These are phyloP conservation scores for Apogon hyalosoma DNA, from an alignment of 2,797 vertebrate species.

Conservation along the genomic window DNA sequence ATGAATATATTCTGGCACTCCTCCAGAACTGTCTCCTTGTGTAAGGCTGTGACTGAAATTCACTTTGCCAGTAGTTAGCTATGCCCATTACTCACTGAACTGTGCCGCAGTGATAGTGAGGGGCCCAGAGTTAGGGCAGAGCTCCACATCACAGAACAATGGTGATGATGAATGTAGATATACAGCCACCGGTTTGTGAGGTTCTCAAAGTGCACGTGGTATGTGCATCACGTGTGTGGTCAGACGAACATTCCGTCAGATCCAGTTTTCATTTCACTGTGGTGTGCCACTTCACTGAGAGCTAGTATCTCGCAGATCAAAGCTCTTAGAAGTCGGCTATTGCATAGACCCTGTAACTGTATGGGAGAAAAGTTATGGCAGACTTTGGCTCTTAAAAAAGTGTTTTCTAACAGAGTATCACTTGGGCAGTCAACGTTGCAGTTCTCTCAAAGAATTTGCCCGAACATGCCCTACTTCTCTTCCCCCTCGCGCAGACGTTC, in stretches of 20 bases:
- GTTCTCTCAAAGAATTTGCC: conserved; percentile 57
- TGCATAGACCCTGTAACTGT: conserved; percentile 18
- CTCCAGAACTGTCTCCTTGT: conserved; percentile 64
- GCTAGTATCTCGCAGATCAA: conserved; percentile 28
- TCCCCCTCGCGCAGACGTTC: conserved; percentile 33
- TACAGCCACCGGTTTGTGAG: conserved; percentile 45
- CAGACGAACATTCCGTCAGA: conserved; percentile 35
- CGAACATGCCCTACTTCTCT: conserved; percentile 56
- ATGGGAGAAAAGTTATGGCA: conserved; percentile 6
- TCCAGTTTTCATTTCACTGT: conserved; percentile 20
- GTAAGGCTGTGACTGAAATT: conserved; percentile 67
- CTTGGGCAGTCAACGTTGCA: conserved; percentile 44
- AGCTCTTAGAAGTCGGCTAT: conserved; percentile 14
- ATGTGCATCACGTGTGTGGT: conserved; percentile 40
- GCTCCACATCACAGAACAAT: conserved; percentile 59
- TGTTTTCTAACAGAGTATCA: conserved; percentile 39
- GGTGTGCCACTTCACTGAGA: conserved; percentile 14
- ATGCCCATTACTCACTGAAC: conserved; percentile 72
- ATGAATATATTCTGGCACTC: conserved; percentile 63
- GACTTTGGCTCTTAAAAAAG: conserved; percentile 10
- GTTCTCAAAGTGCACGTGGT: conserved; percentile 22
- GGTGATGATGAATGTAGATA: conserved; percentile 49
- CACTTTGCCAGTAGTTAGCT: conserved; percentile 71
- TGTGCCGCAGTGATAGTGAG: conserved; percentile 67
- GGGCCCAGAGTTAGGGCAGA: conserved; percentile 55